Base-by-base conservation (phyloP, 2,113 vertebrate genomes). In the Pseudorhombus dupliciocellatus region DNA sequence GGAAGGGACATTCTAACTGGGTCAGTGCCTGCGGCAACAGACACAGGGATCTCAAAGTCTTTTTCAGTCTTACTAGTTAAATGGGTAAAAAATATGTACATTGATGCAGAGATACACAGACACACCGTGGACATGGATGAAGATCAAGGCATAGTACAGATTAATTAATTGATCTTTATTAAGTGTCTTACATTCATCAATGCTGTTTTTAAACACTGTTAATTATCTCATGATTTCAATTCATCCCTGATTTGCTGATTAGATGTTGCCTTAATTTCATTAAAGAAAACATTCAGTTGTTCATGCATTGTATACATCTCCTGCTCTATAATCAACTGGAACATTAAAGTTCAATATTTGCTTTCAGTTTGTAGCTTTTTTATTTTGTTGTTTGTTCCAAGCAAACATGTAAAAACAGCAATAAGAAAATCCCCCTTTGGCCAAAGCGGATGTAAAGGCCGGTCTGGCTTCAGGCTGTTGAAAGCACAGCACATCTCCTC, bases 11-110 rank as follows among this genome's bases (percentile, higher is more conserved):
- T 80, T 69, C 81, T 77, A 88, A 84, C 52, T 87, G 54, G 84
- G 87, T 84, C 85, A 89, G 52, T 73, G 4, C 63, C 76, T 73
- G 58, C 64, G 76, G 81, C 64, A 60, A 44, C n/a, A 64, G 31
- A 63, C 66, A 67, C 34, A 22, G 4, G 4, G 18, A 78, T 74
- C 40, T 57, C 34, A 62, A 51, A 52, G 53, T 55, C 26, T 26
- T 34, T 44, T 52, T 56, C 16, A 8, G 8, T 31, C 26, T 14
- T 40, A 69, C 74, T 68, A 30, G 2, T 58, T n/a, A 54, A 18
- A 25, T 25, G 24, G 11, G 1, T 12, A 60, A 44, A 3, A 31
- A n/a, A 50, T 46, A 16, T 63, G 61, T 62, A 24, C 14, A 15
- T 20, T 42, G 18, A 8, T 3, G 0, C 9, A 53, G 42, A 30